Evolutionary conservation across 1,140 invertebrate genomes (phyloP).

Genomic region (Solenopsis invicta): DNA sequence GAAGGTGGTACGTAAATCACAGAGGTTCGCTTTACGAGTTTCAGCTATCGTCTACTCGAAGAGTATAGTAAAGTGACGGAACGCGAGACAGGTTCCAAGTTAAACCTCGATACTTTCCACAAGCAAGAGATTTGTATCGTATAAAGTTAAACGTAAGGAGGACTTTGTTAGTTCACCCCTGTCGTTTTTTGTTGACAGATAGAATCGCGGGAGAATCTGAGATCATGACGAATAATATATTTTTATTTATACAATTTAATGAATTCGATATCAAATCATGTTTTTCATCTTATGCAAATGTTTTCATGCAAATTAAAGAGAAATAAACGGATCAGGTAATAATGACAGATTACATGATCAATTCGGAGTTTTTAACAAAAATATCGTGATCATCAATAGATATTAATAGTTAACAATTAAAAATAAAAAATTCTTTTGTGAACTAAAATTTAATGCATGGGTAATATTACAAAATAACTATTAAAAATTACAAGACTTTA

Average conservation of each 20-base stretch:
- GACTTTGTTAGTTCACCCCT: neutral
- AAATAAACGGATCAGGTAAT: neutral
- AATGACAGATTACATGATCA: neutral
- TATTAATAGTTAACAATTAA: neutral
- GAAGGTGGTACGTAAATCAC: conserved; percentile 19
- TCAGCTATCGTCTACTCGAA: conserved; percentile 35
- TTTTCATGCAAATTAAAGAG: neutral
- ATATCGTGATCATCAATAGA: too few relatives aligned
- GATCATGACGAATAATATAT: conserved; percentile 25
- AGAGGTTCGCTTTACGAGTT: conserved; percentile 41
- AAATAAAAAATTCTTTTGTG: neutral
- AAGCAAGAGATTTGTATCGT: conserved; percentile 5
- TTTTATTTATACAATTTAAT: neutral
- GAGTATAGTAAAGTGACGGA: conserved; percentile 16
- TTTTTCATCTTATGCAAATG: neutral
- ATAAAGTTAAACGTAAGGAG: conserved; percentile 38
- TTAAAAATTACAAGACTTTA: neutral
- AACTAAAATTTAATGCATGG: neutral
- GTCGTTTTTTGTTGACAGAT: too few relatives aligned
- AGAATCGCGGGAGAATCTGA: neutral
- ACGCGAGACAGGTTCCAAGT: neutral
- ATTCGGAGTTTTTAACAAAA: neutral
- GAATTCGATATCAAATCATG: neutral
- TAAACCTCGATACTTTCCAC: conserved; percentile 33
- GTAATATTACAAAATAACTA: neutral